Evolutionary conservation across 2,113 vertebrate genomes (phyloP).

Genomic region (Ctenomys sociabilis): DNA sequence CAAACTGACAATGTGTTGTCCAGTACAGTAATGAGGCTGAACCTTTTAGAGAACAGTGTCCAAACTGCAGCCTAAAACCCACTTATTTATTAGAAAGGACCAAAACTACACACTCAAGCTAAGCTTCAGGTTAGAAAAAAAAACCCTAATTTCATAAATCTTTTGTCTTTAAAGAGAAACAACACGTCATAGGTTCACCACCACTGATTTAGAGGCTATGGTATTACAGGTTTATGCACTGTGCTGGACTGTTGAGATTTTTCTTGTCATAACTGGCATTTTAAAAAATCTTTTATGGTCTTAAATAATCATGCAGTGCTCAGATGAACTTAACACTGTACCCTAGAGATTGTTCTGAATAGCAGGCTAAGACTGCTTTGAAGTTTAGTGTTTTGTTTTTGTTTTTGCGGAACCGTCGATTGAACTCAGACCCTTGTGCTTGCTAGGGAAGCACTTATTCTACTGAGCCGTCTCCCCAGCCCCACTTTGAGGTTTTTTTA

Average conservation of each 20-base stretch:
- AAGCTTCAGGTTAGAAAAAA: not conserved
- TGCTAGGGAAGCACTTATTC: too few species aligned
- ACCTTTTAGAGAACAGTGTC: not conserved
- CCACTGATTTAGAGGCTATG: not conserved
- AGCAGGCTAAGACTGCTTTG: not conserved
- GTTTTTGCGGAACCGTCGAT: too few species aligned
- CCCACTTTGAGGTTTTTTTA: not conserved
- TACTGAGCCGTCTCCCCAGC: too few species aligned
- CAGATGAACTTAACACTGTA: not conserved
- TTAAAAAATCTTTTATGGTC: slow-evolving; percentile 4
- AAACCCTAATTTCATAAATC: not conserved
- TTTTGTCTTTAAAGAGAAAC: not conserved
- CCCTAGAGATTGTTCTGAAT: not conserved
- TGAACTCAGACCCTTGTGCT: too few species aligned
- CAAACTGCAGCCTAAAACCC: not conserved
- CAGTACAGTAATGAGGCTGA: not conserved
- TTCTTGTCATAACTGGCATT: slow-evolving; percentile 57
- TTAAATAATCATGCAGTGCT: slow-evolving; percentile 26
- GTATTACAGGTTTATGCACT: slow-evolving; percentile 9
- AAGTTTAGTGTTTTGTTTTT: too few species aligned
- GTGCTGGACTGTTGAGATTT: not conserved
- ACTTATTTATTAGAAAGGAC: not conserved
- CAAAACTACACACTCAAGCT: not conserved
- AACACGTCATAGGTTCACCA: not conserved
- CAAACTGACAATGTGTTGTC: too few species aligned